Evolutionary conservation across 1,140 invertebrate genomes (phyloP).

Genomic region (Cotesia chilonis): DNA sequence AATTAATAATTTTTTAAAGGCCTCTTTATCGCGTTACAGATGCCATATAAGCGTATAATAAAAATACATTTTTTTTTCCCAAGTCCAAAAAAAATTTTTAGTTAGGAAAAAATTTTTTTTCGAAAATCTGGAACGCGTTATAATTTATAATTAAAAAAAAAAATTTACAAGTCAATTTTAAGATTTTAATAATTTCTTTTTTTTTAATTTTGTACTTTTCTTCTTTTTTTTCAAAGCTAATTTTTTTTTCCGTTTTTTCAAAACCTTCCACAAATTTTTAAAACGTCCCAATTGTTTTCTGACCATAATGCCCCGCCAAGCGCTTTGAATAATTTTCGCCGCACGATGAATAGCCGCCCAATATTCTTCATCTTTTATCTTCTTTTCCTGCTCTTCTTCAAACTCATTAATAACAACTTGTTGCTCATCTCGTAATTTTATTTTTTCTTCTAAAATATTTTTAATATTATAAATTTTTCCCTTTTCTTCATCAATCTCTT

Average conservation of each 20-base stretch:
- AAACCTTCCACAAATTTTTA: conserved; percentile 31
- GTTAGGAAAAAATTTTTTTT: too few relatives aligned
- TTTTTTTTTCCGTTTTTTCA: conserved; percentile 41
- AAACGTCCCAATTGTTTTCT: conserved; percentile 49
- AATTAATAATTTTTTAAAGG: too few relatives aligned
- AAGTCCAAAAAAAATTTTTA: too few relatives aligned
- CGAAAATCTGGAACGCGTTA: too few relatives aligned
- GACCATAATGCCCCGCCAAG: conserved; percentile 56
- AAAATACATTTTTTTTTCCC: too few relatives aligned
- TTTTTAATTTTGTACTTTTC: conserved; percentile 18
- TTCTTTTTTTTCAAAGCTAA: conserved; percentile 39
- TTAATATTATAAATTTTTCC: conserved; percentile 49
- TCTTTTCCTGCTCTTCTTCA: conserved; percentile 36
- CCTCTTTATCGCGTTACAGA: too few relatives aligned
- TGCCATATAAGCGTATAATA: too few relatives aligned
- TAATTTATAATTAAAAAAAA: too few relatives aligned
- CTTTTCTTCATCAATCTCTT: conserved; percentile 46
- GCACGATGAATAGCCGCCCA: conserved; percentile 40
- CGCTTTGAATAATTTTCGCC: conserved; percentile 52
- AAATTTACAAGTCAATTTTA: too few relatives aligned
- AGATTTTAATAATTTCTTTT: too few relatives aligned
- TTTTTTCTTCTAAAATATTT: conserved; percentile 42
- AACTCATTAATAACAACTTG: conserved; percentile 47
- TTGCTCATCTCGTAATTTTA: conserved; percentile 35
- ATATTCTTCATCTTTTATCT: conserved; percentile 40